These are phyloP conservation scores for Calephelis nemesis DNA, from an alignment of 1,140 invertebrate genomes.

Conservation along the genomic window DNA sequence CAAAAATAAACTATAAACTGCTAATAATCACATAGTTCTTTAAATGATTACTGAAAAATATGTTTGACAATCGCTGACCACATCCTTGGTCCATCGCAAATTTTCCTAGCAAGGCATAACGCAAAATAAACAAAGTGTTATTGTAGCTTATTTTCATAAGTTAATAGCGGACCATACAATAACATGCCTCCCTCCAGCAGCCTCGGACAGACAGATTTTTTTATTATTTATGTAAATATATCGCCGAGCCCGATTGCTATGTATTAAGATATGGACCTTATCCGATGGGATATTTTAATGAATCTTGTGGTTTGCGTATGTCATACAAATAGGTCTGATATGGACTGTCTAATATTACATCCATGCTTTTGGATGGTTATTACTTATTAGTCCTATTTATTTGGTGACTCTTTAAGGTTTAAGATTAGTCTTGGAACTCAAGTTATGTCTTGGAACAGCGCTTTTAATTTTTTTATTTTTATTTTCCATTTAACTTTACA, in stretches of 20 bases:
- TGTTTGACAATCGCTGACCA: constrained; percentile 38
- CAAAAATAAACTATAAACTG: too few relatives aligned
- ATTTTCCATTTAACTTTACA: too few relatives aligned
- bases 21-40: too few relatives aligned
- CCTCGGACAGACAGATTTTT: constrained; percentile 45
- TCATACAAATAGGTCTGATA: constrained; percentile 1
- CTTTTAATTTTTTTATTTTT: too few relatives aligned
- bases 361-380: not conserved
- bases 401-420: too few relatives aligned
- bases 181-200: constrained; percentile 33
- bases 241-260: constrained; percentile 40
- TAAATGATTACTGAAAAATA: too few relatives aligned
- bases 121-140: constrained; percentile 76
- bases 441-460: too few relatives aligned
- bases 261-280: constrained; percentile 16
- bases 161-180: constrained; percentile 58
- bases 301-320: constrained; percentile 17
- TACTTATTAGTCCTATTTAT: not conserved
- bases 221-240: constrained; percentile 65
- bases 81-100: constrained; percentile 57
- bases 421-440: too few relatives aligned
- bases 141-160: constrained; percentile 78
- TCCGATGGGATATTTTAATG: constrained; percentile 11
- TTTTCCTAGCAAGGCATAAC: constrained; percentile 64
- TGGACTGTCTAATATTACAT: not conserved